A percentile compares a stretch with the other conserved stretches of the same genome.
Conservation (phyloP, 2,888 invertebrate genomes). For the Xestobium rufovillosum region DNA sequence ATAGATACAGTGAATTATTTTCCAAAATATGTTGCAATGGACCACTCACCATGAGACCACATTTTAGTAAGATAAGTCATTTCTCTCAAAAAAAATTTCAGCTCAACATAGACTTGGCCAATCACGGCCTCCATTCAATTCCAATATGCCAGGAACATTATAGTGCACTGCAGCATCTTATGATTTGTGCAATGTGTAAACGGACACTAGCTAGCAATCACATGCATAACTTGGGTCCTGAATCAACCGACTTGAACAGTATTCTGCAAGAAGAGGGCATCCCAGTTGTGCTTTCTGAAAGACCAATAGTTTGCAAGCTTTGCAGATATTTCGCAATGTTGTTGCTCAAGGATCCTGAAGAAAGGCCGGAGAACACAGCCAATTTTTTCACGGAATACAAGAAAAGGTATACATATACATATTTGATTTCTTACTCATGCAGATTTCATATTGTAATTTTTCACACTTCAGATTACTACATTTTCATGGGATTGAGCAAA, state of each 20-base stretch:
- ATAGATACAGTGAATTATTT: too few species aligned
- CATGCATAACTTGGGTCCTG: conserved; percentile 61
- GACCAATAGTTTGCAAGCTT: conserved; percentile 72
- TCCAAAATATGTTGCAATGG: too few species aligned
- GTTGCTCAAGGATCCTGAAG: conserved; percentile 56
- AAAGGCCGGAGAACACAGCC: conserved; percentile 42
- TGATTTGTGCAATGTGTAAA: conserved; percentile 71
- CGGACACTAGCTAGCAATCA: conserved; percentile 69
- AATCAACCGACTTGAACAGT: conserved; percentile 47
- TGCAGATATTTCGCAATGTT: conserved; percentile 73
- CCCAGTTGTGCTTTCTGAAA: conserved; percentile 59
- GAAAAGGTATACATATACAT: too few species aligned
- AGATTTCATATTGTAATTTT: conserved; percentile 4
- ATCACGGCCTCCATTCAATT: conserved; percentile 59
- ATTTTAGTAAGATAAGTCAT: too few species aligned
- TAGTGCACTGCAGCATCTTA: conserved; percentile 61
- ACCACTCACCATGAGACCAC: too few species aligned
- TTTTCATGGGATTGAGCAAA: conserved; percentile 62
- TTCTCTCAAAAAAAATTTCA: too few species aligned
- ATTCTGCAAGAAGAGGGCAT: conserved; percentile 54
- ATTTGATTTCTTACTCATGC: too few species aligned
- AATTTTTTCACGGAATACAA: conserved; percentile 55
- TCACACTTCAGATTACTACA: conserved; percentile 56
- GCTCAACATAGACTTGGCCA: conserved; percentile 53
- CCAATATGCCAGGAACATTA: conserved; percentile 66